Conservation (phyloP, 2,113 vertebrate species). For the Narcine bancroftii region DNA sequence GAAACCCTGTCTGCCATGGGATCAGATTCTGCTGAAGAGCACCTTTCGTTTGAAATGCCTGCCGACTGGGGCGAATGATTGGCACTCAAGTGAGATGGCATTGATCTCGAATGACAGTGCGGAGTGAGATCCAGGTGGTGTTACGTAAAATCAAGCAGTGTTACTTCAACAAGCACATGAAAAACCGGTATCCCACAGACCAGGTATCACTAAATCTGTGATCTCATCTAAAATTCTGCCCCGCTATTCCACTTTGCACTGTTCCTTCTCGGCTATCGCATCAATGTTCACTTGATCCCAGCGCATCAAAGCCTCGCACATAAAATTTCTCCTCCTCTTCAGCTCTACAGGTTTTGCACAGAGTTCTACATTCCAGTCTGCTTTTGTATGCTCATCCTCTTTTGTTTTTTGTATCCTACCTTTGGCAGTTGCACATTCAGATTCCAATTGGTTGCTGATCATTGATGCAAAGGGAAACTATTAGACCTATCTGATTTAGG, state of each 20-base stretch:
- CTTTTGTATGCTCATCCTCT: not conserved
- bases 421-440: not conserved
- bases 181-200: not conserved
- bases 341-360: not conserved
- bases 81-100: not conserved
- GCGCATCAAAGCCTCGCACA: too few relatives aligned
- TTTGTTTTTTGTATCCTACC: not conserved
- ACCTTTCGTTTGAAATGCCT: not conserved
- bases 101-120: not conserved
- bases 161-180: not conserved
- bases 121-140: not conserved
- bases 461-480: too few relatives aligned
- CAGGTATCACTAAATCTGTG: too few relatives aligned
- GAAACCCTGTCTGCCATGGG: not conserved
- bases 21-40: not conserved
- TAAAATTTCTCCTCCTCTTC: not conserved
- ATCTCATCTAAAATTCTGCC: not conserved
- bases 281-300: not conserved
- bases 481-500: too few relatives aligned
- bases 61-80: not conserved
- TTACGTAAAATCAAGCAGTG: not conserved
- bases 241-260: not conserved
- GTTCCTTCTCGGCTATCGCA: not conserved
- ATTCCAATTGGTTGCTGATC: too few relatives aligned
- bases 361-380: not conserved